Evolutionary conservation across 2,113 vertebrate species (phyloP), one percentile per base, ranked within the genome.

Genomic region (Caranx ignobilis): DNA sequence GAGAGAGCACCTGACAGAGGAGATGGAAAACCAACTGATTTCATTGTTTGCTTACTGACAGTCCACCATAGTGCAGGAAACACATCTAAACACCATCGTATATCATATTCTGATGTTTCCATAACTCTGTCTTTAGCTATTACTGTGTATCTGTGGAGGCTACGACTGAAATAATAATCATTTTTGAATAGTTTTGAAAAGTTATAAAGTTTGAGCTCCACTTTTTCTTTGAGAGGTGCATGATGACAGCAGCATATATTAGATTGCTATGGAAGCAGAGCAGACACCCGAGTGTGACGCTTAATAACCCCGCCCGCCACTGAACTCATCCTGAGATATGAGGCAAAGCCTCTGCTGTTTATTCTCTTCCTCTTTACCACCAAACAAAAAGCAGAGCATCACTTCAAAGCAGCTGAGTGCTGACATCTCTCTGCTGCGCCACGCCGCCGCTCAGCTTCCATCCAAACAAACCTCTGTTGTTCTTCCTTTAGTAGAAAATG

Each of bases 241-340:
- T 21, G 39, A 79, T 79, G 64, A 63, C 55, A 82, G 86, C 54
- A 73, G 31, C 77, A 79, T 75, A 18, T 3, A 65, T 74, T 37
- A 77, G 15, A 67, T 82, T 72, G 74, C 56, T 56, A 62, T 54
- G 69, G 48, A 67, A 59, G 68, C 57, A 75, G 41, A 72, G 45
- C 63, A 67, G 77, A 76, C 47, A 19, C 66, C 77, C 75, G 79
- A 68, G 71, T 86, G 82, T 79, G 77, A 83, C 70, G 76, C 79
- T 83, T 73, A 62, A 80, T 63, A 77, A 82, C 80, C 82, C 5
- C 47, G 45, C 60, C 6, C 37, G 64, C 50, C 11, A 52, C 8
- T 26, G 64, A 81, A 52, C 59, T 73, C 43, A 15, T 62, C 55
- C 52, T 64, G 59, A 1, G 60, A 69, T 19, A 37, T 65, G 60